Evolutionary conservation across 2,113 vertebrate species (phyloP), one percentile per base, ranked within the genome.

Genomic region (Mormoops blainvillei): DNA sequence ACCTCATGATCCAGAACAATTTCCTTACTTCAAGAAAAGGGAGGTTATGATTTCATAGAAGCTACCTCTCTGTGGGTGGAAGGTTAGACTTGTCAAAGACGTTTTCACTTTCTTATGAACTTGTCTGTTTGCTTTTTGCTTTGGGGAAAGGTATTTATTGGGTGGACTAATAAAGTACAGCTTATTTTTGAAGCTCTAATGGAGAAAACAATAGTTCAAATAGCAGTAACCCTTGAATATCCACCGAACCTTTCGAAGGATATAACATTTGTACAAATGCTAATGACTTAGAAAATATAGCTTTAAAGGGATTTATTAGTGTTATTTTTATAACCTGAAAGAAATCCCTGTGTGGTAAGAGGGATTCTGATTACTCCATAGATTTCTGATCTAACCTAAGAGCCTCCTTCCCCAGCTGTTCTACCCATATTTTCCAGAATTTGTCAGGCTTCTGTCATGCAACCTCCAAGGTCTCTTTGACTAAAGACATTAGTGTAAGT

Each of bases 1-100:
- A 78, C 33, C 22, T 38, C 24, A 22, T 61, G 43, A 87, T 41
- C 58, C 12, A n/a, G 52, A 78, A 20, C 41, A 13, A 52, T 71
- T 77, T 48, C 68, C 76, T 95, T 82, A 86, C 94, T 95, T 93
- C 12, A 52, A 81, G 22, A 87, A 89, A 43, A 82, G 31, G 54
- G 54, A 28, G 26, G 45, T 71, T 86, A 63, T 58, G 58, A 58
- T 94, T 89, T 95, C 18, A n/a, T 13, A 54, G 77, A 80, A 83
- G 15, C 76, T 56, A 13, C 43, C n/a, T 70, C 71, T 86, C 78
- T 71, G 76, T 38, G 5, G 56, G 56, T 63, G 24, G 36, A 77
- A 85, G 36, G 19, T 84, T 87, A 54, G 76, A 31, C 33, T 67
- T 14, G 48, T 14, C n/a, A 45, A 2, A 73, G 54, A 58, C 8